Conservation (phyloP, 35 echinoderm and acorn worm genomes). For the Strongylocentrotus purpuratus region DNA sequence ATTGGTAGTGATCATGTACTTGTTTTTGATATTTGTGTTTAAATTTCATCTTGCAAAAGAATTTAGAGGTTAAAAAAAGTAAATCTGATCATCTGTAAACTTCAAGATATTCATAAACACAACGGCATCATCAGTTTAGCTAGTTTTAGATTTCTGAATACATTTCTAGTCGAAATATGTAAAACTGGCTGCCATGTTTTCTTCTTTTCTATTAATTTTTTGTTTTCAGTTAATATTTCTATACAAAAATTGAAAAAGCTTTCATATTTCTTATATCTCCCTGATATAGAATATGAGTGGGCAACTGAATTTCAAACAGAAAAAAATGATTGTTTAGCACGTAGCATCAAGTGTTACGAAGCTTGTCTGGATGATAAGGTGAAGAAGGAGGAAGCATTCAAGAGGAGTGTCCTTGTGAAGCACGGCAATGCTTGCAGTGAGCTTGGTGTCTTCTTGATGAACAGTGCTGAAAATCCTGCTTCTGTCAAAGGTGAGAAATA, state of each 20-base stretch:
- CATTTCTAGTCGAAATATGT: not conserved
- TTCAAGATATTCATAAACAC: no score
- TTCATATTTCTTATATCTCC: not conserved
- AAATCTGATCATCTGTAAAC: no score
- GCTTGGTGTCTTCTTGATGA: slow-evolving; percentile 83
- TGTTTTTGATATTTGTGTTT: no score
- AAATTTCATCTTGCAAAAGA: no score
- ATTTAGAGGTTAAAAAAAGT: no score
- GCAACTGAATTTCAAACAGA: slow-evolving; percentile 51
- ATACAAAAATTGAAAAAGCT: no score
- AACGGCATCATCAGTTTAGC: no score
- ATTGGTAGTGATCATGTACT: no score
- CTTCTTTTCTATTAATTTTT: not conserved
- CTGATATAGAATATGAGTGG: slow-evolving; percentile 61
- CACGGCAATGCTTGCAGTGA: slow-evolving; percentile 90
- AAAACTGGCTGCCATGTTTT: not conserved
- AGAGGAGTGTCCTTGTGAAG: slow-evolving; percentile 64
- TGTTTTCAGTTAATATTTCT: no score
- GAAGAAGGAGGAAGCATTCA: slow-evolving; percentile 46
- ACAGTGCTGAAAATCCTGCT: slow-evolving; percentile 47
- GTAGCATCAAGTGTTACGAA: slow-evolving; percentile 75
- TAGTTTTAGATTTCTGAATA: no score
- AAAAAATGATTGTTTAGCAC: slow-evolving; percentile 52
- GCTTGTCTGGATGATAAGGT: slow-evolving; percentile 58
- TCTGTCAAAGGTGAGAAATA: not conserved